Base-by-base conservation (phyloP, 2,113 vertebrate species). In the Neogale vison region DNA sequence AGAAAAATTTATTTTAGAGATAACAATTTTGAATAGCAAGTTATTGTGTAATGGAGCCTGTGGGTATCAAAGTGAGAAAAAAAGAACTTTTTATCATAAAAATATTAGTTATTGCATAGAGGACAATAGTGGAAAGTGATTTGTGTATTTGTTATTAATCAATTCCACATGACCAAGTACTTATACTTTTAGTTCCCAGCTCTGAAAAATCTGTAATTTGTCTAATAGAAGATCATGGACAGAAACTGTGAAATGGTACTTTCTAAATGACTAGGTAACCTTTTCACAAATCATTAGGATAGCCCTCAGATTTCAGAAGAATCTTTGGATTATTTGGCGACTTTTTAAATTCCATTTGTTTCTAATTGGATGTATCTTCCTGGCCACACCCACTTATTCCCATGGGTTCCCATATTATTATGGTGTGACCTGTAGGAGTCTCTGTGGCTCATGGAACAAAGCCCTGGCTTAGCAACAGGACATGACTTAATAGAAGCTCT, bases 1-100 rank as follows among this genome's bases (percentile, higher is more conserved):
- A 80, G 67, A 97, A 96, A 94, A 93, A 65, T 45, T 83, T 92
- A 63, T 47, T 72, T 90, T 45, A 86, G 81, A 90, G 95, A 77
- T 71, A 95, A 11, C 65, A 65, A 71, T 93, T 96, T 79, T 80
- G 59, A 93, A 91, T 74, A 67, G 34, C 45, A 92, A 11, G 13
- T 76, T 95, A 88, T 21, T 90, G 52, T n/a, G 36, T 59, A 96
- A 47, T 86, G 55, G 45, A 81, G 20, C 93, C 86, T 93, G 4
- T 77, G 21, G 42, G 14, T 87, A 47, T 95, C 20, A 71, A 93
- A 84, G 6, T 79, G 57, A 96, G 77, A 59, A 90, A 50, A 29
- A 92, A 63, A 86, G 47, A 76, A 23, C 34, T 88, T 65, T 50
- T 61, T 39, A 13, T 76, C 42, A 47, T 77, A 85, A 77, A 96